Conservation (phyloP, 2,113 vertebrate genomes). For the Nesoenas mayeri region DNA sequence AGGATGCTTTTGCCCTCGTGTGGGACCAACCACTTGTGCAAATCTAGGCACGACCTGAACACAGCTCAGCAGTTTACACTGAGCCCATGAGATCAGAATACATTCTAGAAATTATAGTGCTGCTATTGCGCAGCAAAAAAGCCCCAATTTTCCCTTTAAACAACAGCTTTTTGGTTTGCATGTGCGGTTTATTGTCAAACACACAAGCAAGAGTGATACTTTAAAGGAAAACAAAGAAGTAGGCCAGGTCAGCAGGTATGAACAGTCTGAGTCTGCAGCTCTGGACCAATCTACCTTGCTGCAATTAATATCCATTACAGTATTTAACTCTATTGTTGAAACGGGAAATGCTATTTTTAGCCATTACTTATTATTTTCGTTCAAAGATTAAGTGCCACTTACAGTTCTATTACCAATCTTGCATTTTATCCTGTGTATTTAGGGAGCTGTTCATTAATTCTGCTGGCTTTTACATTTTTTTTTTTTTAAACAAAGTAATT, state of each 20-base stretch:
- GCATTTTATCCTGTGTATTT: neutral
- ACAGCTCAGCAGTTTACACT: neutral
- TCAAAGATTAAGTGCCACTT: neutral
- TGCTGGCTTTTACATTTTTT: accelerated
- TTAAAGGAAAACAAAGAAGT: neutral
- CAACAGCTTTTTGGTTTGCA: neutral
- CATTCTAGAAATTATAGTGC: neutral
- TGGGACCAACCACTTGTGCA: neutral
- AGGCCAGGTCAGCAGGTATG: neutral
- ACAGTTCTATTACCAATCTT: neutral
- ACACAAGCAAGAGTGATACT: neutral
- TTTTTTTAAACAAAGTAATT: neutral
- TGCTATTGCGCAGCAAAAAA: neutral
- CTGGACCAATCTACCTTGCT: neutral
- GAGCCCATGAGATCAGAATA: neutral
- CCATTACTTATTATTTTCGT: neutral
- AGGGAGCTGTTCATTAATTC: neutral
- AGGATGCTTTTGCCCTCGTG: accelerated
- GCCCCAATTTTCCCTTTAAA: neutral
- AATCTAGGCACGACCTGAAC: neutral
- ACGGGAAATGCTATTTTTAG: slow-evolving; percentile 12
- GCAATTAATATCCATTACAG: neutral
- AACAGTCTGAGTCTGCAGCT: neutral
- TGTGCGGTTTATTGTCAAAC: neutral
- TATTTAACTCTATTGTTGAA: neutral